Evolutionary conservation across 2,113 vertebrate genomes (phyloP).

Genomic region (Triplophysa tibetana): DNA sequence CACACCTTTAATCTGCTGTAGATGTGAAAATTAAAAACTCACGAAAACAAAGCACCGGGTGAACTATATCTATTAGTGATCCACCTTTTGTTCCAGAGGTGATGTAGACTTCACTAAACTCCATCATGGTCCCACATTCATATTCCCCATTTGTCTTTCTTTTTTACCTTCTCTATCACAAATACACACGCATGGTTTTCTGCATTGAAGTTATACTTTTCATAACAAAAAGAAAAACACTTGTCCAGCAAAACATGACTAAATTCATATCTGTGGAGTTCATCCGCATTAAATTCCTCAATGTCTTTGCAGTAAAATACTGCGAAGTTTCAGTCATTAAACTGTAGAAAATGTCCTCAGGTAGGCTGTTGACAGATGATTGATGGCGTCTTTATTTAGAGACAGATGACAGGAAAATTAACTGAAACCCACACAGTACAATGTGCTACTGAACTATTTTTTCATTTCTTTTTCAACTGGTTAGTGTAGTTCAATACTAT

Average conservation of each 20-base stretch:
- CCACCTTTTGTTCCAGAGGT: conserved; percentile 39
- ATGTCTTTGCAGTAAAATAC: too few species aligned
- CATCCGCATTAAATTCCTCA: too few species aligned
- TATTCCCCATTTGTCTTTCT: neutral
- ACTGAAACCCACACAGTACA: neutral
- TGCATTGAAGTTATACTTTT: conserved; percentile 24
- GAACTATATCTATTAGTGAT: conserved; percentile 43
- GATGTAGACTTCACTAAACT: conserved; percentile 15
- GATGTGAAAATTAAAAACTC: neutral
- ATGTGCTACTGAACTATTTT: neutral
- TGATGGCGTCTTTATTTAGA: conserved; percentile 32
- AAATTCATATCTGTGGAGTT: too few species aligned
- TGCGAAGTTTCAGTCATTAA: neutral
- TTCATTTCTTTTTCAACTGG: neutral
- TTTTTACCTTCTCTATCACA: conserved; percentile 1
- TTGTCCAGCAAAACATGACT: neutral
- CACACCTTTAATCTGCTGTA: neutral
- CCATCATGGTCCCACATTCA: conserved; percentile 1
- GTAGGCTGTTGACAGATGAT: conserved; percentile 4
- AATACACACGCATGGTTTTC: too few species aligned
- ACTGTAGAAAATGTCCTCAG: conserved; percentile 8
- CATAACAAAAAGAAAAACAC: conserved; percentile 5
- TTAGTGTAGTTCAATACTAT: neutral
- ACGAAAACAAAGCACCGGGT: conserved; percentile 2
- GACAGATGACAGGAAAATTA: conserved; percentile 11